Evolutionary conservation across 30 jellyfish, hydroid and myxozoan genomes (phyloP), one percentile per base, ranked within the genome.

Genomic region (Haliclystus octoradiatus): DNA sequence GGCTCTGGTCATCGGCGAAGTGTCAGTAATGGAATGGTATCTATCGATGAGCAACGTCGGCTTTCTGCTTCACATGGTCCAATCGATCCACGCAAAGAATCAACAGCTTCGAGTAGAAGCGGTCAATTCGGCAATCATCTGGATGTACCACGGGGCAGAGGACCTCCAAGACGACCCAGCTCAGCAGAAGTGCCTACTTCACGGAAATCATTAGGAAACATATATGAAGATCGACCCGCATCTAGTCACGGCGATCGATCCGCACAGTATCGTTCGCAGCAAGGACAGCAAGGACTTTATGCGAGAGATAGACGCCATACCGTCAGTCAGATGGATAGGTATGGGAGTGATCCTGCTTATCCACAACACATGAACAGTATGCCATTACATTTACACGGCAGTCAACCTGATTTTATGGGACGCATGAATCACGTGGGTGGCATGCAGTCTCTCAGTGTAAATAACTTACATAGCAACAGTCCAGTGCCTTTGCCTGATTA

Each of bases 201-300:
- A 19, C 57, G 57, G 14, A 40, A 40, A 19, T 40, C 57, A 40
- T 19, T 40, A 19, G 57, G 57, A 5, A 19, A 40, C 57, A 40
- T 40, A 9, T 40, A 40, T 19, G 57, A 40, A 19, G 57, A 40
- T 19, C 57, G 57, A 5, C 57, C 57, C 14, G 57, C 57, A 40
- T 40, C 57, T 19, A 40, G 57, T 40, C 57, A 40, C 57, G 57
- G 57, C 57, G 57, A 19, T 40, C 57, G 57, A 19, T 40, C 57
- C 14, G 9, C 57, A 19, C 57, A 40, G 9, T 40, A 40, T 40
- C 9, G 19, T 5, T 40, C 57, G 19, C 57, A 40, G 19, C 57
- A 40, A 5, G n/a, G n/a, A n/a, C 9, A 5, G 57, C 57, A 40
- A 9, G 9, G 9, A 19, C 57, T 19, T 5, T 19, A 9, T 9